Evolutionary conservation across 2,888 invertebrate genomes (phyloP), one percentile per base, ranked within the genome.

Genomic region (Lochmaea crataegi): DNA sequence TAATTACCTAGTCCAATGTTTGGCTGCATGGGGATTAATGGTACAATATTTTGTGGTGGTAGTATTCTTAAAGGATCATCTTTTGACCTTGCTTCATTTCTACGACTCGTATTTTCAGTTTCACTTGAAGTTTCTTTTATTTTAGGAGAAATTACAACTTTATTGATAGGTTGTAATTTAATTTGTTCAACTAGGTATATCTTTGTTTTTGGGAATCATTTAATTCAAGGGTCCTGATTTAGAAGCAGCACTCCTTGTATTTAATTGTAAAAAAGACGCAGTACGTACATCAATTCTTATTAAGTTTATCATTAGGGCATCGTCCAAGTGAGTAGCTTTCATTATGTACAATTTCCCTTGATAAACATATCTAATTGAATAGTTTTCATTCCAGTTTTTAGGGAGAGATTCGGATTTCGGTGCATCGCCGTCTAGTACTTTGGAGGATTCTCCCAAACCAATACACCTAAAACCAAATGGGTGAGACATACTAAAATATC

Each of bases 401-500:
- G 96, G 95, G 16, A 96, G 86, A 57, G 93, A 84, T 85, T 96
- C 96, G 72, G 90, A 90, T 65, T 90, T 90, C 18, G 87, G 86
- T 83, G 94, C 93, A 12, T 80, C 81, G 2, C 86, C 86, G 74
- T 85, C 86, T 26, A 86, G 72, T 60, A 78, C 82, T 76, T 86
- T 87, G 2, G 86, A n/a, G n/a, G n/a, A 86, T 85, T 94, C 93
- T 9, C 93, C 93, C 67, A 91, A 86, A 26, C 94, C 94, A 79
- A 94, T 89, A 83, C 92, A 93, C 81, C 90, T 90, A 82, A 93
- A 93, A 91, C 91, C 90, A 92, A 93, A 85, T 94, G 94, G 32
- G 92, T 87, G 78, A 94, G 90, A 67, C 92, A 89, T 72, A 94
- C 86, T 67, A 94, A 85, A 71, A 93, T 88, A 87, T 94, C 94